Evolutionary conservation across 2,888 invertebrate species (phyloP).

Genomic region (Strigamia maritima): DNA sequence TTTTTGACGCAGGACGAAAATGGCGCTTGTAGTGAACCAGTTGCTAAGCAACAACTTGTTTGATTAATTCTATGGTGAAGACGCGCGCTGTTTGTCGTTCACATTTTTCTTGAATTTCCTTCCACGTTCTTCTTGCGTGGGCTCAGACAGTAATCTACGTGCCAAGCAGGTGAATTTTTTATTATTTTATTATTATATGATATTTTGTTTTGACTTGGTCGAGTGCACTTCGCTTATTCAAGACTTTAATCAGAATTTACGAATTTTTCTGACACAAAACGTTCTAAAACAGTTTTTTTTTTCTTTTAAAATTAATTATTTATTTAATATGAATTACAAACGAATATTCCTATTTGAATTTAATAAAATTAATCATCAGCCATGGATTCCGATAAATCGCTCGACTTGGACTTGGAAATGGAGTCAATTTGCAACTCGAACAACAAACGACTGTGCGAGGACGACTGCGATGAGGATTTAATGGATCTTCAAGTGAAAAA

Average conservation of each 20-base stretch:
- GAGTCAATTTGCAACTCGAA: neutral
- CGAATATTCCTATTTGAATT: too few species aligned
- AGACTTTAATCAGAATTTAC: too few species aligned
- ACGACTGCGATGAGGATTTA: neutral
- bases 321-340: neutral
- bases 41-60: neutral
- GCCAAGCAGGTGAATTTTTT: constrained; percentile 4
- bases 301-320: neutral
- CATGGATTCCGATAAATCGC: neutral
- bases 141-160: neutral
- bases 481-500: neutral
- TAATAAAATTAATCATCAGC: too few species aligned
- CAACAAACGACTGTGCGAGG: neutral
- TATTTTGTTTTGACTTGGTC: too few species aligned
- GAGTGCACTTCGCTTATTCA: too few species aligned
- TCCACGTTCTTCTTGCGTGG: constrained; percentile 4
- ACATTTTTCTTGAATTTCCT: neutral
- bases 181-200: neutral
- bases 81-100: neutral
- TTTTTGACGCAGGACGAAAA: neutral
- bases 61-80: neutral
- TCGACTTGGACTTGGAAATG: neutral
- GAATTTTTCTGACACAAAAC: too few species aligned
- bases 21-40: neutral
- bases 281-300: neutral